phyloP scores from a whole-genome alignment of 2,888 invertebrate genomes.

The Tetragnatha montana region DNA sequence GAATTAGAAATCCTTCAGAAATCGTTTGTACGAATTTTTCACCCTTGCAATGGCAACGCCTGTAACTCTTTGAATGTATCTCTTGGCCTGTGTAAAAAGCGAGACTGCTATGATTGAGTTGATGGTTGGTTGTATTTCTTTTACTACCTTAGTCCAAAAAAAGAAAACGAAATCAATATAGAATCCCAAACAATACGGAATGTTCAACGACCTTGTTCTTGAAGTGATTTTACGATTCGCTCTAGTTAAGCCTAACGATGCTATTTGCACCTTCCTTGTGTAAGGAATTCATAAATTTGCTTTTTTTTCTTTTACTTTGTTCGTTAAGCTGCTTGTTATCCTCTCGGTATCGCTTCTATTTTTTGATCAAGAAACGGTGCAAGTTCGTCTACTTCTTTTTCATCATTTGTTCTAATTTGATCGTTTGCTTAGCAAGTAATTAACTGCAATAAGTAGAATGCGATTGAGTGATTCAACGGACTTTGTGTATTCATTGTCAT shows the following conservation, averaged over 20 bases:
- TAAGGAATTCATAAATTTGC: neutral
- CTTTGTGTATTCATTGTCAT: neutral
- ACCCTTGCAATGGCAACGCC: too few relatives aligned
- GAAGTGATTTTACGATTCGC: conserved; percentile 20
- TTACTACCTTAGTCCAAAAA: neutral
- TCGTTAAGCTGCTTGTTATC: neutral
- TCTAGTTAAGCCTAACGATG: conserved; percentile 44
- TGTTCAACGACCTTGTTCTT: conserved; percentile 47
- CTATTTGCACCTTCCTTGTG: conserved; percentile 29
- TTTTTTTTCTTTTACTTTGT: conserved; percentile 21
- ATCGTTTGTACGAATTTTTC: too few relatives aligned
- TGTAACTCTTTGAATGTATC: neutral
- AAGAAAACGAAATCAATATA: conserved; percentile 36
- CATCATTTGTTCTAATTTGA: neutral
- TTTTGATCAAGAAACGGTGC: neutral
- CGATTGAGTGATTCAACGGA: neutral
- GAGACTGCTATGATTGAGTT: neutral
- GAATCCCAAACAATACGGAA: conserved; percentile 25
- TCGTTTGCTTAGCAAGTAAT: neutral
- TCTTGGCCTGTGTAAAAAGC: neutral
- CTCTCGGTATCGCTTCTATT: neutral
- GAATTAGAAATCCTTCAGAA: too few relatives aligned
- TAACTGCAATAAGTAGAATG: neutral
- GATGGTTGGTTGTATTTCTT: conserved; percentile 15
- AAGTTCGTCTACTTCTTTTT: neutral